Evolutionary conservation across 2,113 vertebrate genomes (phyloP), one percentile per base, ranked within the genome.

Genomic region (Cinclus cinclus): DNA sequence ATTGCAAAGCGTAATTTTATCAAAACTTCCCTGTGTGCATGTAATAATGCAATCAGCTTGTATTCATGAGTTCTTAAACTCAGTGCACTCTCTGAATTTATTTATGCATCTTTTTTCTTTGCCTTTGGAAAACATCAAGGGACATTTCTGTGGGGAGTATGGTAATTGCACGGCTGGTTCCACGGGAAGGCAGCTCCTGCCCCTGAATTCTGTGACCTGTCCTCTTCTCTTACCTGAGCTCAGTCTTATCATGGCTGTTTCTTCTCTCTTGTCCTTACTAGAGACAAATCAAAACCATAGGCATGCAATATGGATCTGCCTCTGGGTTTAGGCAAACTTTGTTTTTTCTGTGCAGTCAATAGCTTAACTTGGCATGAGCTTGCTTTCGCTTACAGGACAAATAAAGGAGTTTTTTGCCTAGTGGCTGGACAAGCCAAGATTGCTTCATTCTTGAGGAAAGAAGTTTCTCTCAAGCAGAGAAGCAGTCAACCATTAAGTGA

Each of bases 61-160:
- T 65, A 30, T 7, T 75, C 12, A 9, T 3, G 30, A 50, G 35
- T 78, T 22, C 24, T 84, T 82, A 50, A 68, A 75, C 24, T 70
- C 30, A 37, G 0, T 44, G 10, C 7, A 15, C 7, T 44, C 18
- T 76, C 53, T 0, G 0, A 19, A 35, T 67, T 86, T 44, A 37
- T 56, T 89, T 55, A 17, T 23, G 9, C 7, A 7, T 31, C 1
- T 87, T 5, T 62, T 88, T 74, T 20, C 15, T 77, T 65, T 62
- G 23, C 24, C 17, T 73, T 68, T 25, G 33, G 39, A 41, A 69
- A 71, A 46, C 25, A 59, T 17, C 5, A 27, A 10, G 22, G 7
- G 5, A 42, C 31, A 12, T 37, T 74, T 64, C 56, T 46, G 22
- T 65, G 46, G 47, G 33, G 27, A 50, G 4, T 15, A 6, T 1